Evolutionary conservation across 2,888 invertebrate species (phyloP), one percentile per base, ranked within the genome.

Genomic region (Camptogramma bilineatum): DNA sequence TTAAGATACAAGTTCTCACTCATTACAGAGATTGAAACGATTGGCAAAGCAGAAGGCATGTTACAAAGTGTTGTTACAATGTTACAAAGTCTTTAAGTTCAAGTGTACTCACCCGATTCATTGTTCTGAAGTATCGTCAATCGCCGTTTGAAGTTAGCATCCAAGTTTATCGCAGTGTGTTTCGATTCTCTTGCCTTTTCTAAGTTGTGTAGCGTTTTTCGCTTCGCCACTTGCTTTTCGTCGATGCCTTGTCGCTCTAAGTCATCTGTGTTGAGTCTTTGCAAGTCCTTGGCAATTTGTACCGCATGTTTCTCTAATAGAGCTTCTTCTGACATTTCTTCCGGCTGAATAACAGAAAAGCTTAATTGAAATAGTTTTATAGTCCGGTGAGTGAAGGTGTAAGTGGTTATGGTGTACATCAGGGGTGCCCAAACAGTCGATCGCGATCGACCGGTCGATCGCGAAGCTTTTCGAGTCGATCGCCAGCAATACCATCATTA

Each of bases 101-200:
- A 19, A 28, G 31, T 4, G 34, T 39, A 69, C 82, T 79, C 68
- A 91, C 91, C 82, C 55, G 94, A 87, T 76, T 95, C 95, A 75
- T 96, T 96, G 52, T 96, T 95, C 71, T 96, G 96, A 79, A 97
- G 91, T 80, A 96, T 96, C 61, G 97, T 96, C 83, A 98, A 97
- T 42, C 98, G 94, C 75, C 98, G 97, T 80, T 97, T 97, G 89
- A 99, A 99, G 18, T 98, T 99, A 18, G 98, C 98, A 84, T 99
- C 99, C 58, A 99, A 91, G 0, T 98, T 99, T 69, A 97, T 96
- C 69, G 97, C 96, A 73, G 96, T 97, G 42, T 96, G 95, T 62
- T 97, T 96, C 73, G 96, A 96, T 76, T 96, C 96, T 4, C 97
- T 94, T 8, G 97, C 96, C 71, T 96, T 96, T 82, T 98, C 98